Percentiles rank a stretch among this genome's conserved stretches.
These are phyloP conservation scores for Anolis sagrei DNA, from an alignment of 2,113 vertebrate genomes.

Conservation along the genomic window DNA sequence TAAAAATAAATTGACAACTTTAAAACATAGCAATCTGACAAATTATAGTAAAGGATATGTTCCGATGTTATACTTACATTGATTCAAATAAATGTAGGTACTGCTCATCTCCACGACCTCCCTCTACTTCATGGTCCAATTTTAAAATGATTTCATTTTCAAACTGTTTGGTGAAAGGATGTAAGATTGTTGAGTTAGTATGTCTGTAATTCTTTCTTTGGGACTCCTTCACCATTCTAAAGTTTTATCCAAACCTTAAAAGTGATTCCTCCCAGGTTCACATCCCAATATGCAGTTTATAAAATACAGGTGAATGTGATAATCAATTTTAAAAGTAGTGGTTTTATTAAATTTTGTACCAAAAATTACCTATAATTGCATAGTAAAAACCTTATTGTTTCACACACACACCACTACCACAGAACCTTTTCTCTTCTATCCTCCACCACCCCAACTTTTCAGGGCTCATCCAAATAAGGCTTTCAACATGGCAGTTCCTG, in stretches of 20 bases:
- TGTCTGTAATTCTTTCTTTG: neutral
- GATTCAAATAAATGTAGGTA: slow-evolving; percentile 94
- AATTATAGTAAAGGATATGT: slow-evolving; percentile 4
- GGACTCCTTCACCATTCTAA: neutral
- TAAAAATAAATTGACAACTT: neutral
- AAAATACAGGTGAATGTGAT: neutral
- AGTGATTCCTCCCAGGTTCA: neutral
- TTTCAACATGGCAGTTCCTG: too few relatives aligned
- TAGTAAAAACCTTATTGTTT: too few relatives aligned
- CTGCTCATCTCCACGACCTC: slow-evolving; percentile 92
- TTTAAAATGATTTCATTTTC: slow-evolving; percentile 98
- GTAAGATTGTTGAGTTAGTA: slow-evolving; percentile 12
- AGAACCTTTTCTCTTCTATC: too few relatives aligned
- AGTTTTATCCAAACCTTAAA: neutral
- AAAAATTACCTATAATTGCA: too few relatives aligned
- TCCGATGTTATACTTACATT: slow-evolving; percentile 80
- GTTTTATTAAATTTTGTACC: too few relatives aligned
- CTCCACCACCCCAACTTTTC: too few relatives aligned
- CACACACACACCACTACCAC: too few relatives aligned
- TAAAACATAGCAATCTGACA: neutral
- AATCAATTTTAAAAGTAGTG: neutral
- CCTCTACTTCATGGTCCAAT: slow-evolving; percentile 97
- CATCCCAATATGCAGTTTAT: neutral
- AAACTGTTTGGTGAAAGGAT: slow-evolving; percentile 79
- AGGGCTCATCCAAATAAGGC: too few relatives aligned